These are phyloP conservation scores for Lycophotia porphyrea DNA, from an alignment of 2,888 invertebrate genomes.

Conservation along the genomic window DNA sequence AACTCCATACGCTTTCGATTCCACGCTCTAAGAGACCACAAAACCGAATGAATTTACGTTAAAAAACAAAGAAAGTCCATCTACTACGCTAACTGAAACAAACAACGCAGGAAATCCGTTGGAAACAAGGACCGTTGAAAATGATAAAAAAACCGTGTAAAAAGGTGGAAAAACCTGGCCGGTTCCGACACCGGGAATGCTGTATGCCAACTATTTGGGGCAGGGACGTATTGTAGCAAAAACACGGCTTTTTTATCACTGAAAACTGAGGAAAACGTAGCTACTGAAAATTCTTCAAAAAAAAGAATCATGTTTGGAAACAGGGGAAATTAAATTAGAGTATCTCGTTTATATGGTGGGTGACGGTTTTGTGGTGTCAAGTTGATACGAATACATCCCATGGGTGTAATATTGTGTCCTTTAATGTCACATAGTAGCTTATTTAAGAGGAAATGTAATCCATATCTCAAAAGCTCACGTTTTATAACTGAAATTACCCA, in stretches of 20 bases:
- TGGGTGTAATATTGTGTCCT: not conserved
- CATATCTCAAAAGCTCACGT: not conserved
- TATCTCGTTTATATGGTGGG: slow-evolving; percentile 29
- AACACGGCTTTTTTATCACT: slow-evolving; percentile 38
- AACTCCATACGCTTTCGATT: slow-evolving; percentile 40
- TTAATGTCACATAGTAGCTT: not conserved
- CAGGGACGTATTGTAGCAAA: slow-evolving; percentile 46
- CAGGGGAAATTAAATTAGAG: slow-evolving; percentile 29
- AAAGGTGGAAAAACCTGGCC: slow-evolving; percentile 49
- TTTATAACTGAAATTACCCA: not conserved
- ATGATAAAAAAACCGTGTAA: slow-evolving; percentile 62
- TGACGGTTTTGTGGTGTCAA: slow-evolving; percentile 16
- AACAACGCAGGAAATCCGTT: slow-evolving; percentile 70
- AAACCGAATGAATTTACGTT: slow-evolving; percentile 45
- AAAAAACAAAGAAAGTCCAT: slow-evolving; percentile 34
- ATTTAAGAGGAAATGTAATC: not conserved
- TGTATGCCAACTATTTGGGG: slow-evolving; percentile 52
- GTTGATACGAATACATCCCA: slow-evolving; percentile 29
- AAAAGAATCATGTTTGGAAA: slow-evolving; percentile 5
- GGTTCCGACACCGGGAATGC: slow-evolving; percentile 42
- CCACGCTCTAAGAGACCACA: slow-evolving; percentile 47
- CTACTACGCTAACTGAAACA: slow-evolving; percentile 69
- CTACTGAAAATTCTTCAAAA: slow-evolving; percentile 26
- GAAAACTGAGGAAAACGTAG: slow-evolving; percentile 22
- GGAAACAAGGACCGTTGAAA: slow-evolving; percentile 67